phyloP scores from a whole-genome alignment of 2,888 invertebrate species.

The Dromius quadrimaculatus region DNA sequence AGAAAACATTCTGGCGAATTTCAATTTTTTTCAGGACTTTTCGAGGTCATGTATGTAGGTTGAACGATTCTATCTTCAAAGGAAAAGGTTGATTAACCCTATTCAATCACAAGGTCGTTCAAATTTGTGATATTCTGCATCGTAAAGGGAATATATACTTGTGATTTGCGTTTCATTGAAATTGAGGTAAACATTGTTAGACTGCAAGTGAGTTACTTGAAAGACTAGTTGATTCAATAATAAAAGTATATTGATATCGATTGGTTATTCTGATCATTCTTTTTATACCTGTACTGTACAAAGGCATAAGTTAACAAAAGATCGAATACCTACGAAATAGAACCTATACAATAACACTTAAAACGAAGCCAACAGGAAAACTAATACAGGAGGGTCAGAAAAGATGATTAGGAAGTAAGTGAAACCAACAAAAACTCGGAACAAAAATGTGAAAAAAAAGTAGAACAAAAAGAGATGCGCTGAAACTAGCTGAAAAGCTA shows the following conservation, averaged over 20 bases:
- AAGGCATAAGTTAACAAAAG: too few species aligned
- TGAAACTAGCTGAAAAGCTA: too few species aligned
- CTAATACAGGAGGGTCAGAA: too few species aligned
- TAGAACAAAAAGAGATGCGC: too few species aligned
- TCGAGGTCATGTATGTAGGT: not conserved
- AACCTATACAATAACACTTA: too few species aligned
- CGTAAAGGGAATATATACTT: conserved; percentile 11
- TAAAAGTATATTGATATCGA: conserved; percentile 12
- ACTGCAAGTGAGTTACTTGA: conserved; percentile 8
- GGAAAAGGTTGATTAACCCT: conserved; percentile 19
- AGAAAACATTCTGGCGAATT: conserved; percentile 14
- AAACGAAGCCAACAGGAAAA: too few species aligned
- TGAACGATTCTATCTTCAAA: not conserved
- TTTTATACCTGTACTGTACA: too few species aligned
- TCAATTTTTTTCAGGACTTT: conserved; percentile 6
- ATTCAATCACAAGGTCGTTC: conserved; percentile 13
- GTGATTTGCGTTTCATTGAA: conserved; percentile 8
- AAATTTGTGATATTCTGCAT: conserved; percentile 6
- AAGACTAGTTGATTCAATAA: conserved; percentile 5
- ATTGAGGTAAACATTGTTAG: not conserved
- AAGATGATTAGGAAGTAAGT: too few species aligned
- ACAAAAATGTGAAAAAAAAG: too few species aligned
- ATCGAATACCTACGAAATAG: too few species aligned
- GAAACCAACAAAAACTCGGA: too few species aligned
- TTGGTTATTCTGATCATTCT: not conserved